Base-by-base conservation (phyloP, 2,113 vertebrate genomes). In the Gorsachius goisagi region DNA sequence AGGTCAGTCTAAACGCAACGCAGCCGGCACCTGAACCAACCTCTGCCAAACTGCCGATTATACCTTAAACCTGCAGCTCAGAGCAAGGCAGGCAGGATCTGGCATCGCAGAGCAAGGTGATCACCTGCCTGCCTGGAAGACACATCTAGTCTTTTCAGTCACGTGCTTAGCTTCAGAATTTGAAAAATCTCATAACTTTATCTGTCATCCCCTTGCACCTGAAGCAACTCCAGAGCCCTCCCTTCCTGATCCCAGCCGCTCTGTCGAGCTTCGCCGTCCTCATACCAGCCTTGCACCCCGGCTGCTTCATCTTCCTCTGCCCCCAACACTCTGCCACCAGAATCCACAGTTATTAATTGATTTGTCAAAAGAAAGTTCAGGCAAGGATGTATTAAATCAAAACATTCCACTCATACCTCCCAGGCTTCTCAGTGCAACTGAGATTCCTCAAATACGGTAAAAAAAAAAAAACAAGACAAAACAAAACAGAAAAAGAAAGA, bases 361-460 rank as follows among this genome's bases (percentile, higher is more conserved):
- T 96, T 88, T 16, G 35, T 90, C 93, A 95, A 96, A 96, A 80
- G 62, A 94, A 91, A 93, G 81, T 89, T 82, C 52, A 66, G 79
- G 74, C 94, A 91, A 75, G 69, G 89, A 76, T 95, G 86, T 85
- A 97, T 91, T 94, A 95, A 97, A 98, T 95, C 73, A 92, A 91
- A 98, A 97, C 96, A 98, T 98, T 97, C 95, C 96, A 94, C 80
- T 96, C 97, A 96, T 97, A 95, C 91, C 97, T 94, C 78, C 77
- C 15, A 41, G 95, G 93, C 90, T 94, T 95, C 92, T 93, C 81
- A 75, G 88, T 94, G 93, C 85, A 96, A 92, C 52, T 53, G 44
- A 94, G 89, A 96, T 90, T 93, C 93, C 92, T 97, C 81, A 92
- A 90, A 93, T 80, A 96, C 30, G 12, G 87, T 47, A 66, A 78